phyloP scores from a whole-genome alignment of 2,888 invertebrate species.

The Steinernema carpocapsae region DNA sequence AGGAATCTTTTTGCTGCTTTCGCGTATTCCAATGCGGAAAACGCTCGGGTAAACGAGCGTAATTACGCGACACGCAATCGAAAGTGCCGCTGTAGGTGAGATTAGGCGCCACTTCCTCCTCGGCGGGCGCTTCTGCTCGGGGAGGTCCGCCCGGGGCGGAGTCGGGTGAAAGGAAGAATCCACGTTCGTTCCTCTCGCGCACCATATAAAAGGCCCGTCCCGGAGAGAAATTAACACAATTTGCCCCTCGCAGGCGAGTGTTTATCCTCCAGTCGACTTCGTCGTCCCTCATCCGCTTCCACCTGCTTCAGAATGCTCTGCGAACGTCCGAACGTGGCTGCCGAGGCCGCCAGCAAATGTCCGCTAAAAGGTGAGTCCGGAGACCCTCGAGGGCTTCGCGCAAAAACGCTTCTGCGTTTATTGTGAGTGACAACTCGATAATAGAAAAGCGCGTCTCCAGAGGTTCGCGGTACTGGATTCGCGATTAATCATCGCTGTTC shows the following conservation, averaged over 20 bases:
- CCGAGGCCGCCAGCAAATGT: neutral
- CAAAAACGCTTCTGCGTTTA: neutral
- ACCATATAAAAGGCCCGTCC: neutral
- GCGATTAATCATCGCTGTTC: neutral
- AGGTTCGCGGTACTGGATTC: neutral
- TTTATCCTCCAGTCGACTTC: too few species aligned
- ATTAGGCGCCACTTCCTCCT: neutral
- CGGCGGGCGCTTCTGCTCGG: neutral
- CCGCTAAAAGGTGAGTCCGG: conserved; percentile 6
- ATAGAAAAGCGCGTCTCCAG: neutral
- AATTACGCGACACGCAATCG: too few species aligned
- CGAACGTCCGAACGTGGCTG: neutral
- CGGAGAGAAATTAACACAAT: conserved; percentile 22
- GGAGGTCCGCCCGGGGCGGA: too few species aligned
- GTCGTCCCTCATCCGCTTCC: neutral
- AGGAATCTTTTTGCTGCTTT: too few species aligned
- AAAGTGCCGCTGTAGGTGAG: too few species aligned
- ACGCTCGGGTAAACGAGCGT: neutral
- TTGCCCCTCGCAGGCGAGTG: neutral
- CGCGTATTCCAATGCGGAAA: too few species aligned
- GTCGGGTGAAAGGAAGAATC: too few species aligned
- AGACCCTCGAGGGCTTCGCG: neutral
- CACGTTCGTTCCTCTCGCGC: conserved; percentile 4
- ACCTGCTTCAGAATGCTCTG: conserved; percentile 15
- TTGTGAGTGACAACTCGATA: neutral